Percentiles rank a stretch among this genome's conserved stretches.
Evolutionary conservation across 2,113 vertebrate species (phyloP).

Genomic region (Pedionomus torquatus): DNA sequence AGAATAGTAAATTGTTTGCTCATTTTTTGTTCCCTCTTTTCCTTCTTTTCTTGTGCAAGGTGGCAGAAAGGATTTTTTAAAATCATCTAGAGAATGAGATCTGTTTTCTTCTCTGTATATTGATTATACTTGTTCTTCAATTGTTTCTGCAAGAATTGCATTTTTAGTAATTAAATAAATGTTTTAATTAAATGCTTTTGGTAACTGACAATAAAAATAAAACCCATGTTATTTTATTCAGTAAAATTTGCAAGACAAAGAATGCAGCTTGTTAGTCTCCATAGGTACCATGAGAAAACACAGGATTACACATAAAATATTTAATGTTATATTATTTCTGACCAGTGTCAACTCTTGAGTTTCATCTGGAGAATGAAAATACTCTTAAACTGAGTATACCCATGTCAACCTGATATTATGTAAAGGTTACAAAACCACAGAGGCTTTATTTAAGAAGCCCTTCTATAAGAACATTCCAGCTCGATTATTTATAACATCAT

Average conservation of each 20-base stretch:
- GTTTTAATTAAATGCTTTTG: background rate
- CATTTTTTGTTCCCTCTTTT: background rate
- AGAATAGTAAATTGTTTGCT: background rate
- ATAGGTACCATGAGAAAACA: background rate
- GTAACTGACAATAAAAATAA: background rate
- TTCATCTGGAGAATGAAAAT: background rate
- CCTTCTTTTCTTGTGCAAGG: background rate
- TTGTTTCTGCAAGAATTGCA: background rate
- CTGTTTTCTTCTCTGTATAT: background rate
- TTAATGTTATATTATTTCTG: background rate
- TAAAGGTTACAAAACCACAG: background rate
- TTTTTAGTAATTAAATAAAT: background rate
- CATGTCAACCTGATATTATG: background rate
- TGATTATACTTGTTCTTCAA: background rate
- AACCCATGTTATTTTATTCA: background rate
- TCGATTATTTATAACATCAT: slow-evolving; percentile 2
- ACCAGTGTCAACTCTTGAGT: background rate
- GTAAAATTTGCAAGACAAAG: background rate
- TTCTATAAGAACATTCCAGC: background rate
- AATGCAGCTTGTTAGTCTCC: background rate
- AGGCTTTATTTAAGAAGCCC: background rate
- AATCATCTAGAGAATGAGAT: background rate
- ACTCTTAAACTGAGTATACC: background rate
- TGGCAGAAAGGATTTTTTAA: background rate
- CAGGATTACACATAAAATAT: background rate